Percentiles rank a stretch among this genome's conserved stretches.
These are phyloP conservation scores for Reticulitermes lucifugus DNA, from an alignment of 2,888 invertebrate genomes.

Conservation along the genomic window DNA sequence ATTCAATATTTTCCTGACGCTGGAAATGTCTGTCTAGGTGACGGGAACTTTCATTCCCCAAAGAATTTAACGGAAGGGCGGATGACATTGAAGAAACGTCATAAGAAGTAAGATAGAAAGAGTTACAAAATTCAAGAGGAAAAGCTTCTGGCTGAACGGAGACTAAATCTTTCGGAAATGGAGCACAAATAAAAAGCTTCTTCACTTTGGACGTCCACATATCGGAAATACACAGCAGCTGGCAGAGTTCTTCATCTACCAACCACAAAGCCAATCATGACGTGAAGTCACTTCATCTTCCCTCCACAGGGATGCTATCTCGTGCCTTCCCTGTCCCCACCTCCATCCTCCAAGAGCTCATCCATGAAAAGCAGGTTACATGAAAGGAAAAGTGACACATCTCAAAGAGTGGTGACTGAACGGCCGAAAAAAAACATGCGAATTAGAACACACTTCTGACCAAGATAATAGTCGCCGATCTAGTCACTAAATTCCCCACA, in stretches of 20 bases:
- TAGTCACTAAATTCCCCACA: no score
- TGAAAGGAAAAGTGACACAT: neutral
- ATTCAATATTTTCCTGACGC: neutral
- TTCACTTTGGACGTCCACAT: neutral
- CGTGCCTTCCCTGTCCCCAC: neutral
- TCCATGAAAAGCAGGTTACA: neutral
- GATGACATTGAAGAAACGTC: neutral
- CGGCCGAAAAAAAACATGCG: neutral
- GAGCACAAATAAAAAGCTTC: neutral
- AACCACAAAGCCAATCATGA: constrained; percentile 1
- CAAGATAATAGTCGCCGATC: no score
- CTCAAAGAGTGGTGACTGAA: neutral
- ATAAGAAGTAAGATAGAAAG: neutral
- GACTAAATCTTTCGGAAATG: neutral
- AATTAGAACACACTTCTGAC: neutral
- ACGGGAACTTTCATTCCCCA: neutral
- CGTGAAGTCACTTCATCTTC: neutral
- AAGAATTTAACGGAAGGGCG: neutral
- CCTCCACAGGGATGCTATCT: neutral
- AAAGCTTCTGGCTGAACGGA: neutral
- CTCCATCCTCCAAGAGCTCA: neutral
- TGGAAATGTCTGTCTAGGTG: neutral
- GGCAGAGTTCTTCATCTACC: neutral
- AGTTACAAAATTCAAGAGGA: neutral
- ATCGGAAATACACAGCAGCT: neutral